Base-by-base conservation (phyloP, 2,888 invertebrate genomes). In the Cephus rjabovi region DNA sequence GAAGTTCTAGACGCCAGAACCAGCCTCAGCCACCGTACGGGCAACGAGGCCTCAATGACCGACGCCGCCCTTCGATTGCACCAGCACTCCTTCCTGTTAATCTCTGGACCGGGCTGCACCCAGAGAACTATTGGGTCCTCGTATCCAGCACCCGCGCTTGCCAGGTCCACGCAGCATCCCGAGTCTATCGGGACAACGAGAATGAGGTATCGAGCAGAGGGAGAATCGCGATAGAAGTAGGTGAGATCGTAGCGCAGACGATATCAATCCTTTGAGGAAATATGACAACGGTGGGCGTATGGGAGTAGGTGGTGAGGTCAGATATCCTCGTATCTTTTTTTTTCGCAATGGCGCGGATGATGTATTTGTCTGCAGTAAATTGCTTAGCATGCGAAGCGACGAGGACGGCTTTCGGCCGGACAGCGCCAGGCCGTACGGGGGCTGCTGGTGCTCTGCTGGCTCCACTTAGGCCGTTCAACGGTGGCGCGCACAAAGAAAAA, bases 401-500 rank as follows among this genome's bases (percentile, higher is more conserved):
- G 71, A 40, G 73, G 76, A 70, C 76, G 74, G 69, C 34, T 71
- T 9, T 71, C 31, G 71, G 31, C 71, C 71, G 71, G 33, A 56
- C 56, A 56, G 56, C 56, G 56, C 23, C 56, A 3, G 56, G 56
- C 56, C 56, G 56, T 23, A 23, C 56, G 9, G 56, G 9, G 35
- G 12, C 35, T 35, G 12, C 35, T 35, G 23, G 23, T 37, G 37
- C 12, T 12, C 6, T 3, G 56, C 56, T 56, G 56, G 74, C 34
- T 73, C 31, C 81, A 81, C 80, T 79, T 77, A 34, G 74, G 23
- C 35, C 74, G 23, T 35, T 74, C 74, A 76, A 81, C 81, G 81
- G 81, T 81, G 81, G 77, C 40, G 81, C n/a, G 76, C 71, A 76
- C 69, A 56, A 35, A 78, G 84, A 84, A 85, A 85, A 84, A 85